phyloP scores from a whole-genome alignment of 2,888 invertebrate genomes.

The Onthophagus sagittarius region DNA sequence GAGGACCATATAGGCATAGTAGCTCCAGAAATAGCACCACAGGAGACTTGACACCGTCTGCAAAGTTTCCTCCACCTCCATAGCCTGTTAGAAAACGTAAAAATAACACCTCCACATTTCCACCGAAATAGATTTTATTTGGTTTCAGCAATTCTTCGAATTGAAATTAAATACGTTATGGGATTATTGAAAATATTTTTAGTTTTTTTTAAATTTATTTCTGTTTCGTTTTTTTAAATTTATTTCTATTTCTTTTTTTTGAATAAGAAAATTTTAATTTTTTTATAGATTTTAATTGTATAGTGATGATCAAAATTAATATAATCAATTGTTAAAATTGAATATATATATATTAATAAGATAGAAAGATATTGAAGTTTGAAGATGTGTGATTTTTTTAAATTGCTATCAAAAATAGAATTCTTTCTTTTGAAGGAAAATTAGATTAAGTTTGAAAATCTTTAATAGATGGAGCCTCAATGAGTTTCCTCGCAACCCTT shows the following conservation, averaged over 20 bases:
- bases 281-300: too few species aligned
- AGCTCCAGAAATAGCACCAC: conserved; percentile 33
- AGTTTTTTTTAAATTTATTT: not conserved
- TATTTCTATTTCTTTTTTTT: not conserved
- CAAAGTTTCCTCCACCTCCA: conserved; percentile 13
- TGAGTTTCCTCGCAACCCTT: not conserved
- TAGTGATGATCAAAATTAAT: too few species aligned
- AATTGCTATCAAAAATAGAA: not conserved
- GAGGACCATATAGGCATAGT: conserved; percentile 30
- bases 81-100: not conserved
- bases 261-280: too few species aligned
- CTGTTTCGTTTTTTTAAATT: not conserved
- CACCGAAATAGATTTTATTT: not conserved
- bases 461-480: not conserved
- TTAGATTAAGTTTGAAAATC: not conserved
- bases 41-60: conserved; percentile 28
- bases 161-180: not conserved
- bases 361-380: too few species aligned
- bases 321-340: too few species aligned
- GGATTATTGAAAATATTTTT: not conserved
- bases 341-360: too few species aligned
- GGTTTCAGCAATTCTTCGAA: not conserved
- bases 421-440: not conserved
- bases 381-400: too few species aligned
- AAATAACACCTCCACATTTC: not conserved